These are phyloP conservation scores for Frankliniella fusca DNA, from an alignment of 2,888 invertebrate genomes.

Conservation along the genomic window DNA sequence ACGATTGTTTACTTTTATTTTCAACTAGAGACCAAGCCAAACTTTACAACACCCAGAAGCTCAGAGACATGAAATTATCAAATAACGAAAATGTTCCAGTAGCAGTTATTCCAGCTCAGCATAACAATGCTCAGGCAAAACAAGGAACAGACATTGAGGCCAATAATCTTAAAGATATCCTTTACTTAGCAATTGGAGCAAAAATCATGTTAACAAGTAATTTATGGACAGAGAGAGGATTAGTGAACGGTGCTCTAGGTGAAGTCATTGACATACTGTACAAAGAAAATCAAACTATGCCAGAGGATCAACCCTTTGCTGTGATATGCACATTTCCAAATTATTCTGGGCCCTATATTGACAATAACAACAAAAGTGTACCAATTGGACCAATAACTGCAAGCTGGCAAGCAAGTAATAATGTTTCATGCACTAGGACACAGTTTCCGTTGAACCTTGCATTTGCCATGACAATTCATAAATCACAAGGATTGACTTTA, in stretches of 20 bases:
- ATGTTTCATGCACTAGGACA: background rate
- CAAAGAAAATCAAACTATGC: background rate
- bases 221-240: background rate
- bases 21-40: background rate
- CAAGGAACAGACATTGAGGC: background rate
- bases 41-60: background rate
- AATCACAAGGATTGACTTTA: background rate
- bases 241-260: background rate
- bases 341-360: background rate
- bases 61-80: background rate
- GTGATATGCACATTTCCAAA: background rate
- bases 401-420: background rate
- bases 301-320: background rate
- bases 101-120: background rate
- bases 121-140: background rate
- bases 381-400: background rate
- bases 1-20: background rate
- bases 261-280: background rate
- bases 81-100: background rate
- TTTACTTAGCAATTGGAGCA: background rate
- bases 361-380: background rate
- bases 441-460: background rate
- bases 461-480: background rate
- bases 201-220: background rate
- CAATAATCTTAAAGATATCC: background rate